These are phyloP conservation scores for Agrochola macilenta DNA, from an alignment of 2,888 invertebrate species.

Conservation along the genomic window DNA sequence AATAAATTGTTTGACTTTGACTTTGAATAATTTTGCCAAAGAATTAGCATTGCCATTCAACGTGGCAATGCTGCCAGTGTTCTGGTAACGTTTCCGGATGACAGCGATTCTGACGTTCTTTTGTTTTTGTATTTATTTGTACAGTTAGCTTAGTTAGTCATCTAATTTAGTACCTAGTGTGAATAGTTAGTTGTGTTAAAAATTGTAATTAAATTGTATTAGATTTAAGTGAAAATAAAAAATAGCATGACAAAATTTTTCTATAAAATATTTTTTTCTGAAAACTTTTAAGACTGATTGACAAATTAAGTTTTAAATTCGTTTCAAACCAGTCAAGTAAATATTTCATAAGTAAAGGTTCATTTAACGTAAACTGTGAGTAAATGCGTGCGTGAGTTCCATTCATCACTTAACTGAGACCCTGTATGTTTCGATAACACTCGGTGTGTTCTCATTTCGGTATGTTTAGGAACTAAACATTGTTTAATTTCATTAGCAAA, in stretches of 20 bases:
- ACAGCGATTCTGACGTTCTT: no score
- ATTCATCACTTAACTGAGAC: constrained; percentile 27
- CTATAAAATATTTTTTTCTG: background rate
- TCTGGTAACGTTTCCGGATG: no score
- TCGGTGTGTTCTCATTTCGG: background rate
- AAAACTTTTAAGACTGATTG: constrained; percentile 1
- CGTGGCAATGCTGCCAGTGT: no score
- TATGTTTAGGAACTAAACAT: background rate
- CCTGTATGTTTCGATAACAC: constrained; percentile 11
- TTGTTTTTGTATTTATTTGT: no score
- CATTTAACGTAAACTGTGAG: constrained; percentile 2
- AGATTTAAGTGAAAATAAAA: background rate
- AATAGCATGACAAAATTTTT: background rate
- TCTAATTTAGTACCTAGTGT: no score
- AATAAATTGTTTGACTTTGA: no score
- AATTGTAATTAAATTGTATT: no score
- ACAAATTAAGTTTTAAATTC: constrained; percentile 27
- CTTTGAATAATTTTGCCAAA: no score
- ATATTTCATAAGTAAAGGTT: constrained; percentile 3
- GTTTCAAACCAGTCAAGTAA: constrained; percentile 17
- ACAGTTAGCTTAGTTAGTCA: no score
- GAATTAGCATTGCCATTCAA: no score
- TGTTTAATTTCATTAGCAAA: background rate
- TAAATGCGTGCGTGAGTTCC: constrained; percentile 16
- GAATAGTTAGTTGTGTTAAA: no score